Evolutionary conservation across 1,140 invertebrate species (phyloP).

Genomic region (Bombus confusus): DNA sequence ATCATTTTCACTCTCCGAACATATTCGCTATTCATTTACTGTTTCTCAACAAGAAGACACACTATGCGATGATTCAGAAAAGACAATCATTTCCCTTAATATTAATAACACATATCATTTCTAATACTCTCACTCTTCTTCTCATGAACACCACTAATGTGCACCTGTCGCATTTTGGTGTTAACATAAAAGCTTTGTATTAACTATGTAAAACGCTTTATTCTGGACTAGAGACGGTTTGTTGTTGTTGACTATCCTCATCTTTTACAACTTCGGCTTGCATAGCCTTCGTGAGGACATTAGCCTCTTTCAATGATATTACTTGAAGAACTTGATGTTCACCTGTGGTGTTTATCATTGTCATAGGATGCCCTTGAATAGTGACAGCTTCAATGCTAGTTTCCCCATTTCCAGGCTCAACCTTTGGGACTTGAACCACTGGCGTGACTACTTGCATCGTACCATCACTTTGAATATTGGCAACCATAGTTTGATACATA

Average conservation of each 20-base stretch:
- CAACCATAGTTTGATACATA: conserved; percentile 98
- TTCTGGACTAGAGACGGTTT: conserved; percentile 80
- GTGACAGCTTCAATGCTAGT: conserved; percentile 85
- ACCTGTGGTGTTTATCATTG: conserved; percentile 88
- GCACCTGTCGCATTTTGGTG: conserved; percentile 42
- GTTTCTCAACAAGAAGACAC: conserved; percentile 39
- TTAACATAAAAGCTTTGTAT: conserved; percentile 52
- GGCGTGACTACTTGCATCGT: conserved; percentile 91
- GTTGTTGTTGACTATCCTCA: conserved; percentile 79
- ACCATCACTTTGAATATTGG: conserved; percentile 93
- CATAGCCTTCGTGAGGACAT: conserved; percentile 90
- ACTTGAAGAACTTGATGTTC: conserved; percentile 91
- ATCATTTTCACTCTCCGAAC: conserved; percentile 49
- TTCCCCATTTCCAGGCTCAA: conserved; percentile 86
- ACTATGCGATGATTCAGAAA: conserved; percentile 54
- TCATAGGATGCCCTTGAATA: conserved; percentile 88
- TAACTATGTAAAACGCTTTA: conserved; percentile 68
- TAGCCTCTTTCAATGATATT: conserved; percentile 91
- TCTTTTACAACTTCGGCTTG: conserved; percentile 84
- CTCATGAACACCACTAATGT: conserved; percentile 49
- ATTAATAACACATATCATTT: conserved; percentile 62
- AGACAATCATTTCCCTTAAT: conserved; percentile 56
- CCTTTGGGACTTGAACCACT: conserved; percentile 90
- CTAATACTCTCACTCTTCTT: conserved; percentile 58
- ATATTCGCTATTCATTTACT: conserved; percentile 35